Conservation (phyloP, 2,797 vertebrate genomes). For the Enteromius anoplus region DNA sequence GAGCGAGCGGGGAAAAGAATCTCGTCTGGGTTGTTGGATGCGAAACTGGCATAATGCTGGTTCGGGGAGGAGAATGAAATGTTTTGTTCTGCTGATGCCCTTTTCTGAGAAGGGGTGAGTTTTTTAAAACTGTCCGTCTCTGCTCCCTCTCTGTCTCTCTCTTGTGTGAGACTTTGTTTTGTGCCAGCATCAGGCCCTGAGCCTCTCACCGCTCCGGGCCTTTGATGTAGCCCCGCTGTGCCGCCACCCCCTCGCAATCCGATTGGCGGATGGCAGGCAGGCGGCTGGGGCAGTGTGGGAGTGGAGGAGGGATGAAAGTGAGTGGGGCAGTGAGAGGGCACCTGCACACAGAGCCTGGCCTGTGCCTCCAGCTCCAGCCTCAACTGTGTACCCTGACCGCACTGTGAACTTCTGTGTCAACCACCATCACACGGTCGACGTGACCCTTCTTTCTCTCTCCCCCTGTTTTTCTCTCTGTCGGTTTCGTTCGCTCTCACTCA, state of each 20-base stretch:
- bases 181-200: constrained; percentile 92
- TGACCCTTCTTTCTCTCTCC: constrained; percentile 65
- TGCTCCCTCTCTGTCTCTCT: constrained; percentile 68
- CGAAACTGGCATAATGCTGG: constrained; percentile 79
- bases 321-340: constrained; percentile 83
- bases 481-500: constrained; percentile 46
- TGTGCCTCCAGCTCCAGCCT: constrained; percentile 86
- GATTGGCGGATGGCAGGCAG: constrained; percentile 86
- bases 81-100: constrained; percentile 91
- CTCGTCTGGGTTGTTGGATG: constrained; percentile 83
- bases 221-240: constrained; percentile 95
- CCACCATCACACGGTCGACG: constrained; percentile 77
- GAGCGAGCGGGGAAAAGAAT: constrained; percentile 71
- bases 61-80: constrained; percentile 86
- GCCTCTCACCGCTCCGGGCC: constrained; percentile 86
- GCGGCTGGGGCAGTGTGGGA: constrained; percentile 90
- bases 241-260: constrained; percentile 84
- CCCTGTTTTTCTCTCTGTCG: constrained; percentile 67
- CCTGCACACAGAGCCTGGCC: constrained; percentile 91
- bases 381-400: constrained; percentile 88
- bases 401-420: constrained; percentile 80
- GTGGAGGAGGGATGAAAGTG: constrained; percentile 92
- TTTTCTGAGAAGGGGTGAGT: constrained; percentile 86
- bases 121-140: constrained; percentile 81
- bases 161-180: constrained; percentile 86